A percentile compares a stretch with the other conserved stretches of the same genome.
These are phyloP conservation scores for Sminthurides bifidus DNA, from an alignment of 1,140 invertebrate species.

Conservation along the genomic window DNA sequence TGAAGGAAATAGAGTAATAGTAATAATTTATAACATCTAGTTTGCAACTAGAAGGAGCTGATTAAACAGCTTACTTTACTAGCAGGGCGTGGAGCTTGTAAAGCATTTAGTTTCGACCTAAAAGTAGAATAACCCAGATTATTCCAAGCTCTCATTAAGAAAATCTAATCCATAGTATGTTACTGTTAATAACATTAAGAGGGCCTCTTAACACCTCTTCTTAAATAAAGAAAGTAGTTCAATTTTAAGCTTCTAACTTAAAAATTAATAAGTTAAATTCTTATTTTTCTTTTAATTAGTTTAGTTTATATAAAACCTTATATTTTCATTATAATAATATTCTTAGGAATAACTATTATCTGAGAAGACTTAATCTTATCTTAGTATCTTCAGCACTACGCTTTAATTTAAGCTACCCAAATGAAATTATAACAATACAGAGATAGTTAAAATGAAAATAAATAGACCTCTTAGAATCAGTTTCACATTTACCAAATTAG, in stretches of 20 bases:
- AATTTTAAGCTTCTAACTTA: slow-evolving; percentile 38
- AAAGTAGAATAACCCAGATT: slow-evolving; percentile 35
- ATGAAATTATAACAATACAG: slow-evolving; percentile 36
- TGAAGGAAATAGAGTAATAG: slow-evolving; percentile 43
- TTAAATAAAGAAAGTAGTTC: slow-evolving; percentile 38
- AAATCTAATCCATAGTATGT: slow-evolving; percentile 47
- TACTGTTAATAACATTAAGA: slow-evolving; percentile 45
- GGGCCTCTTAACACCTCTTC: slow-evolving; percentile 38
- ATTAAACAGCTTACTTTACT: slow-evolving; percentile 41
- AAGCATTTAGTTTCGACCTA: slow-evolving; percentile 49
- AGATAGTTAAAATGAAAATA: slow-evolving; percentile 41
- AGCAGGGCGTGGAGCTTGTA: too few relatives aligned
- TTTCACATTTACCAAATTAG: slow-evolving; percentile 21
- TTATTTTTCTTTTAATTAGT: slow-evolving; percentile 43
- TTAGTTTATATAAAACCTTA: slow-evolving; percentile 46
- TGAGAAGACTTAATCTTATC: slow-evolving; percentile 19
- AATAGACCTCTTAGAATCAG: slow-evolving; percentile 33
- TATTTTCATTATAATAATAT: slow-evolving; percentile 48
- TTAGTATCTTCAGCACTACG: slow-evolving; percentile 48
- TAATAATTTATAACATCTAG: slow-evolving; percentile 51
- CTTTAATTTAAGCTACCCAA: slow-evolving; percentile 49
- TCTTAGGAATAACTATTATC: neutral
- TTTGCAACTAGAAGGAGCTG: slow-evolving; percentile 46
- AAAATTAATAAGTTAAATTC: slow-evolving; percentile 40
- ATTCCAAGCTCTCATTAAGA: slow-evolving; percentile 43